Percentiles rank a stretch among this genome's conserved stretches.
Conservation (phyloP, 2,113 vertebrate genomes). For the Mixornis gularis region DNA sequence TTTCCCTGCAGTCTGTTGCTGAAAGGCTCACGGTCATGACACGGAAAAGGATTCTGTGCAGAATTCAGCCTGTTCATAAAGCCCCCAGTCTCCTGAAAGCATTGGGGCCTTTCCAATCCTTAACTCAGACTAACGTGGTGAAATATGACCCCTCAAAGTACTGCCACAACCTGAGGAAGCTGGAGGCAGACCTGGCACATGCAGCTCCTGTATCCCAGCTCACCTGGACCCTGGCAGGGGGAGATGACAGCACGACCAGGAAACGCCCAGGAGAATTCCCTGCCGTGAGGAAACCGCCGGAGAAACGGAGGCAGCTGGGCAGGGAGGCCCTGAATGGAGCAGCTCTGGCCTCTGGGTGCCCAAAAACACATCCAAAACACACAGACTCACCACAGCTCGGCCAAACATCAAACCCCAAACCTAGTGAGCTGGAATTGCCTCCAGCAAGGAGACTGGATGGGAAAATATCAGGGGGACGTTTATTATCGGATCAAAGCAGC, state of each 20-base stretch:
- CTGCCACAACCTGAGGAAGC: constrained; percentile 89
- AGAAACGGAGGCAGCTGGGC: neutral
- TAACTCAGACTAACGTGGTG: constrained; percentile 74
- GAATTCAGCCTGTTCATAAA: neutral
- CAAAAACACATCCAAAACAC: neutral
- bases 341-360: neutral
- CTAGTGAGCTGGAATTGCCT: neutral
- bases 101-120: constrained; percentile 47
- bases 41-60: neutral
- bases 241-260: constrained; percentile 74
- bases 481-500: neutral
- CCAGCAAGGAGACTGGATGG: neutral
- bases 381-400: neutral
- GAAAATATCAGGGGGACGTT: neutral
- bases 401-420: neutral
- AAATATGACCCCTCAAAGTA: constrained; percentile 96
- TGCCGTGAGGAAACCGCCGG: neutral
- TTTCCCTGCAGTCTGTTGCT: neutral
- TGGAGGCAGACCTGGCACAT: constrained; percentile 62
- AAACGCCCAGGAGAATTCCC: constrained; percentile 82
- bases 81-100: neutral
- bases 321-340: neutral
- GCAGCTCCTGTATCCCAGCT: constrained; percentile 75
- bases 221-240: constrained; percentile 83
- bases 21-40: neutral